Percentiles rank a stretch among this genome's conserved stretches.
These are phyloP conservation scores for Tricholaema leucomelas DNA, from an alignment of 2,113 vertebrate genomes.

Conservation along the genomic window DNA sequence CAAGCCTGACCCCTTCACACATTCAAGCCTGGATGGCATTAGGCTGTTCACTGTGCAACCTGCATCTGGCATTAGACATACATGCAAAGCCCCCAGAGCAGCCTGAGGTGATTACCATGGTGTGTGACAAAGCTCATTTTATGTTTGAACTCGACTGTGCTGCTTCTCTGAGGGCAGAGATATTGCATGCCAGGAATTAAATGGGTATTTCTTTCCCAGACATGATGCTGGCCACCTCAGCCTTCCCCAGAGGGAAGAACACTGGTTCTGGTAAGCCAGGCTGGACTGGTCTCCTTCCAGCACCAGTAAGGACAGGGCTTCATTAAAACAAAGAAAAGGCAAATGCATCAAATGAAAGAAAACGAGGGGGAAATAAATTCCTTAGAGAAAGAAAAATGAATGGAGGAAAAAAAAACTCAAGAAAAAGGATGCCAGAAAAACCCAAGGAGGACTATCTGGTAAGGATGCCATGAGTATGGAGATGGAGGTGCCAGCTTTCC, in stretches of 20 bases:
- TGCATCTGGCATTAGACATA: background rate
- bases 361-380: background rate
- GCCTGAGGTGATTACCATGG: background rate
- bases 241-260: fast-evolving
- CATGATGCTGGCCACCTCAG: background rate
- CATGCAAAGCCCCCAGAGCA: background rate
- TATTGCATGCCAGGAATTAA: background rate
- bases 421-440: background rate
- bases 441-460: background rate
- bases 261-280: no score
- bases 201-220: background rate
- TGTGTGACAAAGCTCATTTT: background rate
- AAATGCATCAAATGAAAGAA: background rate
- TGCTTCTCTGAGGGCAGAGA: background rate
- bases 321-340: background rate
- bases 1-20: background rate
- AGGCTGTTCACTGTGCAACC: background rate
- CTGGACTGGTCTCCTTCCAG: background rate
- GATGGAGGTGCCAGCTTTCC: background rate
- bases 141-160: background rate
- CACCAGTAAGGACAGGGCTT: background rate
- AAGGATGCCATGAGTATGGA: background rate
- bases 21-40: background rate
- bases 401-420: background rate
- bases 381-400: background rate